Conservation (phyloP, 2,113 vertebrate species). For the Pseudorhombus dupliciocellatus region DNA sequence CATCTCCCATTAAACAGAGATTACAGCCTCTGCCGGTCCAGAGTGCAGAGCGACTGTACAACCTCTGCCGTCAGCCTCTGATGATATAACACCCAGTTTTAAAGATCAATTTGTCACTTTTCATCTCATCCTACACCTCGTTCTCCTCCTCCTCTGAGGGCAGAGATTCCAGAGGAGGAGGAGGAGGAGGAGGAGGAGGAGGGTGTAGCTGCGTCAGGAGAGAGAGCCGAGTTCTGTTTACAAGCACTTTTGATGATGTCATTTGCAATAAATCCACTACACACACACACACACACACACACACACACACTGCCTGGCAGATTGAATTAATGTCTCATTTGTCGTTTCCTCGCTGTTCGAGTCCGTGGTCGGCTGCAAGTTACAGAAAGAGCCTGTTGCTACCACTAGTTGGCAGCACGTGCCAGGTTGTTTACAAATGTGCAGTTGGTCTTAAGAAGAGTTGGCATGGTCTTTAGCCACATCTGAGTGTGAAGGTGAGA, state of each 20-base stretch:
- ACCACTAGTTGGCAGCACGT: too few relatives aligned
- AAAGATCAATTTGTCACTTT: slow-evolving; percentile 75
- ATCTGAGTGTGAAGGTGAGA: not conserved
- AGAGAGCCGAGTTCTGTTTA: slow-evolving; percentile 36
- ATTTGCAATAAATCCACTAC: slow-evolving; percentile 32
- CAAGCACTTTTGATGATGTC: slow-evolving; percentile 55
- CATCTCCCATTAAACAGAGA: slow-evolving; percentile 58
- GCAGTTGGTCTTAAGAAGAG: too few relatives aligned
- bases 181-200: slow-evolving; percentile 4
- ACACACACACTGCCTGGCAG: slow-evolving; percentile 22
- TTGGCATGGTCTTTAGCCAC: not conserved
- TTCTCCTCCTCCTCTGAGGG: slow-evolving; percentile 33
- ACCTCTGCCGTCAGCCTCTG: slow-evolving; percentile 50
- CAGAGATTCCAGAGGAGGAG: slow-evolving; percentile 13
- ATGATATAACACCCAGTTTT: slow-evolving; percentile 67
- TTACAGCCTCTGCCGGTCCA: slow-evolving; percentile 37
- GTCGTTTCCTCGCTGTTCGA: slow-evolving; percentile 1
- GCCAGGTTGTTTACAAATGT: too few relatives aligned
- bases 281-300: slow-evolving; percentile 6
- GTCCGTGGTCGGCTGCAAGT: too few relatives aligned
- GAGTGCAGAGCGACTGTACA: slow-evolving; percentile 44
- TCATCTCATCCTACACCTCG: slow-evolving; percentile 66
- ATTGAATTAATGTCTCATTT: slow-evolving; percentile 26
- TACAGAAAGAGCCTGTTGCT: too few relatives aligned
- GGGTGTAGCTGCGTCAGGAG: slow-evolving; percentile 8